These are phyloP conservation scores for Acronicta aceris DNA, from an alignment of 2,888 invertebrate species.

Conservation along the genomic window DNA sequence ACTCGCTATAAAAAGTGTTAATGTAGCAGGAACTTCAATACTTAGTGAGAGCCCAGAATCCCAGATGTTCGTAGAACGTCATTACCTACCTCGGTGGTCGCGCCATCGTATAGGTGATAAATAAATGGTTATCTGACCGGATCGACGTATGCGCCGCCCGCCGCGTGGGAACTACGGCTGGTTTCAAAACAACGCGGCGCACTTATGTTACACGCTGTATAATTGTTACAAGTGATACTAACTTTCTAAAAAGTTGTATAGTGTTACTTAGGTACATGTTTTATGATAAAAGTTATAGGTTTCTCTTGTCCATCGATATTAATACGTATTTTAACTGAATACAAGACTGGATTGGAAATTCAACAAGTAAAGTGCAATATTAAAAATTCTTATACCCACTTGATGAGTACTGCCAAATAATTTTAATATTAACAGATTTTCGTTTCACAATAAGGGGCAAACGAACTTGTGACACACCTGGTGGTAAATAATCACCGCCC, in stretches of 20 bases:
- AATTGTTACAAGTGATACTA: slow-evolving; percentile 59
- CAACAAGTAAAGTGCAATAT: too few species aligned
- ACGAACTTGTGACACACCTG: too few species aligned
- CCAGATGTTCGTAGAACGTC: slow-evolving; percentile 52
- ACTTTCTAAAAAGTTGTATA: slow-evolving; percentile 59
- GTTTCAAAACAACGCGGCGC: slow-evolving; percentile 56
- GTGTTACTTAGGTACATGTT: slow-evolving; percentile 50
- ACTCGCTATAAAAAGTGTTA: slow-evolving; percentile 23
- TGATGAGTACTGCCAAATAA: too few species aligned
- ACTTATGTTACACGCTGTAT: slow-evolving; percentile 57
- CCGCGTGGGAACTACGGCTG: slow-evolving; percentile 67
- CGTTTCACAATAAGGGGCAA: too few species aligned
- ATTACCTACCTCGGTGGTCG: slow-evolving; percentile 61
- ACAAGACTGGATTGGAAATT: too few species aligned
- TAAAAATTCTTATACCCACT: too few species aligned
- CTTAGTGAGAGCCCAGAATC: slow-evolving; percentile 41
- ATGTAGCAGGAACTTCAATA: slow-evolving; percentile 41
- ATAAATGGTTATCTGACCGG: slow-evolving; percentile 72
- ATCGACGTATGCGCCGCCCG: slow-evolving; percentile 62
- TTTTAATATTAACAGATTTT: too few species aligned
- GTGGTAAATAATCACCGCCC: too few species aligned
- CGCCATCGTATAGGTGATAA: slow-evolving; percentile 68
- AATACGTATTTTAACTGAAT: too few species aligned
- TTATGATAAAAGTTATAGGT: slow-evolving; percentile 52
- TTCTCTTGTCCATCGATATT: slow-evolving; percentile 21